These are phyloP conservation scores for Acrobasis repandana DNA, from an alignment of 2,888 invertebrate genomes.

Conservation along the genomic window DNA sequence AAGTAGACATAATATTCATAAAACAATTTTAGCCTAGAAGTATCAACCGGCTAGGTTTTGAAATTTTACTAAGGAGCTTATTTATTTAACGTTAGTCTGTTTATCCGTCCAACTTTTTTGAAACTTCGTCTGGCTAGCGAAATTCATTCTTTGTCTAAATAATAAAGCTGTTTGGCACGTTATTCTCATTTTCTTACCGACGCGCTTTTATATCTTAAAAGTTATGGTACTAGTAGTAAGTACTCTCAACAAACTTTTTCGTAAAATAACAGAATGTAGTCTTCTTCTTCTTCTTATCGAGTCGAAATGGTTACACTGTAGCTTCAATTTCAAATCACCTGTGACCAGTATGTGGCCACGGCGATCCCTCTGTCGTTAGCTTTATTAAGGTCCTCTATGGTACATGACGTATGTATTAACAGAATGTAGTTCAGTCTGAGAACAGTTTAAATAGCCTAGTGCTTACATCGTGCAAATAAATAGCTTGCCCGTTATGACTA, in stretches of 20 bases:
- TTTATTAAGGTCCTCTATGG: too few relatives aligned
- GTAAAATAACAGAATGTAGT: too few relatives aligned
- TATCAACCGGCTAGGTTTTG: background rate
- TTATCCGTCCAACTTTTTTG: constrained; percentile 4
- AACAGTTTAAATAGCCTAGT: background rate
- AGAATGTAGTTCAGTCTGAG: too few relatives aligned
- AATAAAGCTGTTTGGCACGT: constrained; percentile 3
- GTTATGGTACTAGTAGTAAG: background rate
- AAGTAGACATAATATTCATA: background rate
- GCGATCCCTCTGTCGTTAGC: too few relatives aligned
- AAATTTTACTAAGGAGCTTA: background rate
- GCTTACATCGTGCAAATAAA: background rate
- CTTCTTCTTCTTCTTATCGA: too few relatives aligned
- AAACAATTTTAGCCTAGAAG: background rate
- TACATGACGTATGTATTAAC: too few relatives aligned
- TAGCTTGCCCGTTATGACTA: background rate
- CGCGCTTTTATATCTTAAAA: constrained; percentile 10
- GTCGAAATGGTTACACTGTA: too few relatives aligned
- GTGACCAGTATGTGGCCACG: too few relatives aligned
- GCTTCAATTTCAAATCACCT: too few relatives aligned
- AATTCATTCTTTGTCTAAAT: constrained; percentile 16
- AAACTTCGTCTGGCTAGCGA: constrained; percentile 5
- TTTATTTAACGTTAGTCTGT: background rate
- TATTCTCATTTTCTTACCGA: constrained; percentile 5
- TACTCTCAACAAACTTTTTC: too few relatives aligned